Percentiles rank a stretch among this genome's conserved stretches.
These are phyloP conservation scores for Peribatodes rhomboidaria DNA, from an alignment of 2,888 invertebrate species.

Conservation along the genomic window DNA sequence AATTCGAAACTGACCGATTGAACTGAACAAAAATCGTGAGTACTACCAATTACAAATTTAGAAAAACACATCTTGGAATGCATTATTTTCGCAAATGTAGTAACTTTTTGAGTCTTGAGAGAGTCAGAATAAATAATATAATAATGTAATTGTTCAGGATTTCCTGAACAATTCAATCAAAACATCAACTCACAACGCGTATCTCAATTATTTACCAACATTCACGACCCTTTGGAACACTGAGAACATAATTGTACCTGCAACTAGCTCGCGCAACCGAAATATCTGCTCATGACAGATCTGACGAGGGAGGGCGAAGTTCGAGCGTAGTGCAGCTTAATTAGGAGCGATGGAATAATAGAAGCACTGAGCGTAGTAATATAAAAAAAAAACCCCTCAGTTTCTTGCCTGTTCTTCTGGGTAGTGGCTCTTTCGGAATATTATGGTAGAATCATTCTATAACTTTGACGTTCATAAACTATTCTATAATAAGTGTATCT, in stretches of 20 bases:
- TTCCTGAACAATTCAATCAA: no score
- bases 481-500: no score
- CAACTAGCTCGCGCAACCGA: constrained; percentile 30
- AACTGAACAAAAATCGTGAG: constrained; percentile 2
- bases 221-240: constrained; percentile 16
- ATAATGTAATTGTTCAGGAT: no score
- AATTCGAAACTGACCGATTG: background rate
- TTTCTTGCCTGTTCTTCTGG: no score
- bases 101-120: no score
- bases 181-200: background rate
- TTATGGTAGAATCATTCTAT: no score
- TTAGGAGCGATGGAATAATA: constrained; percentile 25
- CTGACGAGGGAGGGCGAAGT: constrained; percentile 49
- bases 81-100: background rate
- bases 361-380: background rate
- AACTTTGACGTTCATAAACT: no score
- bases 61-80: background rate
- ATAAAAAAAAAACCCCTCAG: no score
- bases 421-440: no score
- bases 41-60: background rate
- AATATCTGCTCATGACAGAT: constrained; percentile 53
- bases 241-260: constrained; percentile 22
- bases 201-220: constrained; percentile 6
- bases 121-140: no score
- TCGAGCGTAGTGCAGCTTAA: constrained; percentile 28